These are phyloP conservation scores for Rafetus swinhoei DNA, from an alignment of 2,113 vertebrate genomes.

Conservation along the genomic window DNA sequence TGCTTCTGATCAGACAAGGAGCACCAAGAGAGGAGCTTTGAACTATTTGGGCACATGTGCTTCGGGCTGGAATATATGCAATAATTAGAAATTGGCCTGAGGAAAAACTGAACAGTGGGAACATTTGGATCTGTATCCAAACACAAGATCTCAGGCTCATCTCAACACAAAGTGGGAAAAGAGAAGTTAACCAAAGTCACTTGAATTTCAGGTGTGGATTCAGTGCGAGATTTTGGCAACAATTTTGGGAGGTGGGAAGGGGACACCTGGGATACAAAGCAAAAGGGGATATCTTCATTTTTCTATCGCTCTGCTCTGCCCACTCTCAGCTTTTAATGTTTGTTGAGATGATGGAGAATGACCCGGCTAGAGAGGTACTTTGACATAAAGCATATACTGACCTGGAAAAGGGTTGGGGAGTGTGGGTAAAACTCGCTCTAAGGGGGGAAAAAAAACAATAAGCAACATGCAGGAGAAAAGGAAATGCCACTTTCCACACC, in stretches of 20 bases:
- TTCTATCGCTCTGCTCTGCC: constrained; percentile 28
- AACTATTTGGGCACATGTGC: neutral
- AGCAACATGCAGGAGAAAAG: constrained; percentile 77
- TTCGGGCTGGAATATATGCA: neutral
- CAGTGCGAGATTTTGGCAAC: neutral
- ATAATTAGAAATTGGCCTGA: neutral
- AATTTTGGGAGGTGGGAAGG: neutral
- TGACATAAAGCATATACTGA: constrained; percentile 85
- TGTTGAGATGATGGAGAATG: constrained; percentile 81
- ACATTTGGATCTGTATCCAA: neutral
- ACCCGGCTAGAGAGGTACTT: constrained; percentile 76
- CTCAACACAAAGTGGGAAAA: neutral
- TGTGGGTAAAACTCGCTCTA: constrained; percentile 88
- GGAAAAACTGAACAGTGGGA: neutral
- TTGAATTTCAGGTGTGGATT: neutral
- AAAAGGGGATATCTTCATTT: constrained; percentile 9
- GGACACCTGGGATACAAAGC: neutral
- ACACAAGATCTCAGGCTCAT: neutral
- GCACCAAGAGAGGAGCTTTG: neutral
- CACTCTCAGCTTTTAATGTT: constrained; percentile 29
- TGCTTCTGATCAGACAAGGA: constrained; percentile 18
- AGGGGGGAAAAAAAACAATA: constrained; percentile 82
- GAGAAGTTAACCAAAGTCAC: neutral
- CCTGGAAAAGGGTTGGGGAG: constrained; percentile 85
- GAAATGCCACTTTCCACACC: constrained; percentile 61